phyloP scores from a whole-genome alignment of 1,140 invertebrate species.

The Caligus rogercresseyi region DNA sequence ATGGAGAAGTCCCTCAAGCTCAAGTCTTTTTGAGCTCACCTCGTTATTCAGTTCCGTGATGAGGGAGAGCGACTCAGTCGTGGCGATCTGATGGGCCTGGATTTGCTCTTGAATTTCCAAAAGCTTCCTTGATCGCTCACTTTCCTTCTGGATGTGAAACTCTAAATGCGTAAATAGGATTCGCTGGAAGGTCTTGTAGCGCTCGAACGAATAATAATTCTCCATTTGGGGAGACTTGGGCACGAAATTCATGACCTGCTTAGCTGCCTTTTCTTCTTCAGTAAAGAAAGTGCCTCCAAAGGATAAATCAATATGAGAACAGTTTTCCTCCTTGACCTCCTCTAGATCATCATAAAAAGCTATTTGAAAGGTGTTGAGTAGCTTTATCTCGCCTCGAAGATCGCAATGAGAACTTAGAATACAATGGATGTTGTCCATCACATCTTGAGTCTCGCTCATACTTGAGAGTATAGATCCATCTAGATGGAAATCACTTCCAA shows the following conservation, averaged over 20 bases:
- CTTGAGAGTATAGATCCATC: neutral
- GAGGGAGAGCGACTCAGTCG: neutral
- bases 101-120: neutral
- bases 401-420: neutral
- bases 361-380: neutral
- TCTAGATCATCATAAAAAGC: neutral
- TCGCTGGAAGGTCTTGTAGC: neutral
- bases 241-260: neutral
- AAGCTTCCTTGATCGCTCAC: neutral
- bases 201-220: neutral
- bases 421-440: neutral
- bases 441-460: neutral
- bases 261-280: neutral
- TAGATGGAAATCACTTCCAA: neutral
- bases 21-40: neutral
- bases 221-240: neutral
- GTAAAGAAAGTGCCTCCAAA: neutral
- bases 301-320: neutral
- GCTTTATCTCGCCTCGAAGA: neutral
- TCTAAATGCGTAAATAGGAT: neutral
- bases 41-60: neutral
- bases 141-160: neutral
- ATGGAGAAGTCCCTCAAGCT: neutral
- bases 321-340: neutral
- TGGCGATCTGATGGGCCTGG: neutral